Evolutionary conservation across 2,113 vertebrate species (phyloP).

Genomic region (Pungitius pungitius): DNA sequence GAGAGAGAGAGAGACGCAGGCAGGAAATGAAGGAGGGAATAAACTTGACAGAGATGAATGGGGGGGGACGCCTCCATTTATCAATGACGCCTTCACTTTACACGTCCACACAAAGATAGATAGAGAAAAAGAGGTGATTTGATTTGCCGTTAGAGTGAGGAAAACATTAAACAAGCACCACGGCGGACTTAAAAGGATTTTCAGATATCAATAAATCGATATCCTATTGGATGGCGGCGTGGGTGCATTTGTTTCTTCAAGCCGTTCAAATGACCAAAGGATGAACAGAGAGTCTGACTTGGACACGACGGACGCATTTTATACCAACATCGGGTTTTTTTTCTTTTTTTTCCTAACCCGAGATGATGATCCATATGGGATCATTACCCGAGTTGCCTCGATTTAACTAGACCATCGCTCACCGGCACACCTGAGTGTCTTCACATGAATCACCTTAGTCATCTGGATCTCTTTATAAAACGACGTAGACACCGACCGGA

Average conservation of each 20-base stretch:
- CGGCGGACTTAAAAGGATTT: neutral
- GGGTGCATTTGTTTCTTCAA: slow-evolving; percentile 8
- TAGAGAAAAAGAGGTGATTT: neutral
- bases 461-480: neutral
- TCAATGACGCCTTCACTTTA: slow-evolving; percentile 16
- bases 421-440: neutral
- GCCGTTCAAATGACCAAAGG: neutral
- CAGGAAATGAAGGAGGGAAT: slow-evolving; percentile 43
- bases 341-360: neutral
- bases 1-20: neutral
- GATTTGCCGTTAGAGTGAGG: neutral
- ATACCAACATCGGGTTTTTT: neutral
- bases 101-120: slow-evolving; percentile 6
- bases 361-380: neutral
- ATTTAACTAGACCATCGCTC: neutral
- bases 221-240: neutral
- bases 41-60: slow-evolving; percentile 48
- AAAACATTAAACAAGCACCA: neutral
- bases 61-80: slow-evolving; percentile 28
- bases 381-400: neutral
- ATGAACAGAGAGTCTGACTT: neutral
- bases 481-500: neutral
- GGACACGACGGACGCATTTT: neutral
- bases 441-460: neutral
- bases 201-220: neutral